phyloP scores from a whole-genome alignment of 2,113 vertebrate species.

The Calyptommatus sinebrachiatus region DNA sequence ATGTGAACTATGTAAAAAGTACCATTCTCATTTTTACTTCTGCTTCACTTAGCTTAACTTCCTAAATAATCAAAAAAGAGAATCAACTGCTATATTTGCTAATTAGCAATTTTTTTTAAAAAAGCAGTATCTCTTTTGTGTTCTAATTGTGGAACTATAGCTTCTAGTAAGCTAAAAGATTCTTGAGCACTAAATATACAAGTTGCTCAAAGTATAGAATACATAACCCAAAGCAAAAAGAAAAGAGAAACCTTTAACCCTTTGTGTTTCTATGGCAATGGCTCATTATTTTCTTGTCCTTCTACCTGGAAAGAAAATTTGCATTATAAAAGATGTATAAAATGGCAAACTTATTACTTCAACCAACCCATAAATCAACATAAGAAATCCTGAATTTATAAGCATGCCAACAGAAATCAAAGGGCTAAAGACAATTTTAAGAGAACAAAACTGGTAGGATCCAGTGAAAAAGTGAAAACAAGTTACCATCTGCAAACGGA shows the following conservation, averaged over 20 bases:
- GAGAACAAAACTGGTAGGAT: constrained; percentile 63
- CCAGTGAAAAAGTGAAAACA: constrained; percentile 71
- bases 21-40: constrained; percentile 67
- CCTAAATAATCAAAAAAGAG: constrained; percentile 46
- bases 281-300: constrained; percentile 84
- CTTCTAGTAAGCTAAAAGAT: constrained; percentile 73
- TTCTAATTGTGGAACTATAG: constrained; percentile 66
- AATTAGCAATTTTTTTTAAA: constrained; percentile 64
- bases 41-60: constrained; percentile 51
- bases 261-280: constrained; percentile 86
- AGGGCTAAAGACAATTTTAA: constrained; percentile 78
- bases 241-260: constrained; percentile 86
- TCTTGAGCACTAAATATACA: constrained; percentile 73
- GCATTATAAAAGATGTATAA: constrained; percentile 81
- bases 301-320: constrained; percentile 86
- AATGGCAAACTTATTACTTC: constrained; percentile 76
- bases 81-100: constrained; percentile 67
- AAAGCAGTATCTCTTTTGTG: constrained; percentile 68
- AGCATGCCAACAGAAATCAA: constrained; percentile 81
- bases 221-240: constrained; percentile 79
- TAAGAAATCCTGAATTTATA: constrained; percentile 72
- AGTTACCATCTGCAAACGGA: constrained; percentile 99
- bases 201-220: constrained; percentile 71
- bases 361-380: constrained; percentile 75
- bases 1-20: constrained; percentile 71